Conservation (phyloP, 2,797 vertebrate species). For the Chloroceryle inda region DNA sequence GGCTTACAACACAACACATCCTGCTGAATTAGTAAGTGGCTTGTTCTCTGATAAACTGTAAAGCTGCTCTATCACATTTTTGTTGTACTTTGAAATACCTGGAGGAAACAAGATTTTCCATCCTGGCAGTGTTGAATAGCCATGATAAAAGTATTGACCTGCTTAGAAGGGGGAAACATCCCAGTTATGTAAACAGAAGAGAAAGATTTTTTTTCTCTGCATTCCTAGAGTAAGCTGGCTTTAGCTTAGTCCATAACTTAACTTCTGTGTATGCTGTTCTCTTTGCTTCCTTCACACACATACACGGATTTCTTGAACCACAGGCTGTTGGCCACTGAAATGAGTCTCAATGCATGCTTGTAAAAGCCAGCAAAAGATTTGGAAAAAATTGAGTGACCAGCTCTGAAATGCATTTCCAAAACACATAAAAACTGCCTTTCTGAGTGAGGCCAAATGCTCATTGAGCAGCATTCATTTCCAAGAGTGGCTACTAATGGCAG, state of each 20-base stretch:
- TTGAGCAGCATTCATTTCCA: not conserved
- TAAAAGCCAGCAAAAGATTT: not conserved
- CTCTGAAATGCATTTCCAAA: not conserved
- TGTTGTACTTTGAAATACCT: constrained; percentile 24
- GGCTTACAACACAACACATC: not conserved
- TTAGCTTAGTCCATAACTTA: constrained; percentile 44
- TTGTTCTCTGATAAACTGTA: constrained; percentile 20
- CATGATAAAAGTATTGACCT: constrained; percentile 16
- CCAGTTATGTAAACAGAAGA: constrained; percentile 59
- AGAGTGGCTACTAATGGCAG: not conserved
- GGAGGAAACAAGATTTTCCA: constrained; percentile 32
- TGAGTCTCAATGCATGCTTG: not conserved
- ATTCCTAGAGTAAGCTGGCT: constrained; percentile 60
- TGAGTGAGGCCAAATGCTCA: not conserved
- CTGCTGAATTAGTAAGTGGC: not conserved
- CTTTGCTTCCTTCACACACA: not conserved
- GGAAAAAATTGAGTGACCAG: not conserved
- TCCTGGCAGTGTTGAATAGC: not conserved
- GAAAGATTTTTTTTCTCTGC: not conserved
- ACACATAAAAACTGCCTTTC: not conserved
- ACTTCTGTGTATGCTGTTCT: not conserved
- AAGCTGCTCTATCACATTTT: not conserved
- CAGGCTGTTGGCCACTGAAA: not conserved
- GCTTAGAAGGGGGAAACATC: constrained; percentile 41
- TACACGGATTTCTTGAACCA: not conserved